A percentile compares a stretch with the other conserved stretches of the same genome.
phyloP scores from a whole-genome alignment of 2,113 vertebrate species.

The Acrocephalus arundinaceus region DNA sequence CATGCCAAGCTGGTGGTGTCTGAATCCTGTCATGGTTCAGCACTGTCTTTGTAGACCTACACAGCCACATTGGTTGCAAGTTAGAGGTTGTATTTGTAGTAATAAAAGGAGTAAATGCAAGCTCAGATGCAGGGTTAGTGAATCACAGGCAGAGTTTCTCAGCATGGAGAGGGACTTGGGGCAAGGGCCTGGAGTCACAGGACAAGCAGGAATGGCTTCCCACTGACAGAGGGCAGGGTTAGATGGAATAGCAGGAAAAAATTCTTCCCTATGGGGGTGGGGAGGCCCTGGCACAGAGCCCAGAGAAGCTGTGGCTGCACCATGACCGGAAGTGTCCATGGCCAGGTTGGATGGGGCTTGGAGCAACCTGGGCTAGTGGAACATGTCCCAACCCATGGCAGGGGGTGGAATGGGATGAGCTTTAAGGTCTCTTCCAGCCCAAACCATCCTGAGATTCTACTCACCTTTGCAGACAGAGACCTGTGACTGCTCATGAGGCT shows the following conservation, averaged over 20 bases:
- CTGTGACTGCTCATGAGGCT: fast-evolving
- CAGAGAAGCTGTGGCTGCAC: neutral
- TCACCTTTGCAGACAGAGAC: neutral
- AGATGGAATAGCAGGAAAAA: neutral
- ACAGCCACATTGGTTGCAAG: too few species aligned
- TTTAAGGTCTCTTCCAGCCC: neutral
- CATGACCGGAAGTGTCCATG: neutral
- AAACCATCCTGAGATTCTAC: neutral
- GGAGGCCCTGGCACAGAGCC: neutral
- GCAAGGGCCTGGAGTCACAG: neutral
- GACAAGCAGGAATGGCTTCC: neutral
- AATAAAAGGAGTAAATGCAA: neutral
- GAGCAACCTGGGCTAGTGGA: neutral
- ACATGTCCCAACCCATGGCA: neutral
- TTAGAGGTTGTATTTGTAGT: neutral
- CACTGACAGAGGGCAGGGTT: neutral
- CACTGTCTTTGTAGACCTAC: too few species aligned
- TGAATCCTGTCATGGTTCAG: neutral
- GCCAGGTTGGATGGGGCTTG: neutral
- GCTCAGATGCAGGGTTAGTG: neutral
- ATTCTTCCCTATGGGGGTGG: neutral
- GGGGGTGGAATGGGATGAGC: neutral
- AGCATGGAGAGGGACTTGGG: neutral
- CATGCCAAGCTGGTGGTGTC: neutral
- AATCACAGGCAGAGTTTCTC: neutral